Evolutionary conservation across 2,113 vertebrate genomes (phyloP).

Genomic region (Microcebus lehilahytsara): DNA sequence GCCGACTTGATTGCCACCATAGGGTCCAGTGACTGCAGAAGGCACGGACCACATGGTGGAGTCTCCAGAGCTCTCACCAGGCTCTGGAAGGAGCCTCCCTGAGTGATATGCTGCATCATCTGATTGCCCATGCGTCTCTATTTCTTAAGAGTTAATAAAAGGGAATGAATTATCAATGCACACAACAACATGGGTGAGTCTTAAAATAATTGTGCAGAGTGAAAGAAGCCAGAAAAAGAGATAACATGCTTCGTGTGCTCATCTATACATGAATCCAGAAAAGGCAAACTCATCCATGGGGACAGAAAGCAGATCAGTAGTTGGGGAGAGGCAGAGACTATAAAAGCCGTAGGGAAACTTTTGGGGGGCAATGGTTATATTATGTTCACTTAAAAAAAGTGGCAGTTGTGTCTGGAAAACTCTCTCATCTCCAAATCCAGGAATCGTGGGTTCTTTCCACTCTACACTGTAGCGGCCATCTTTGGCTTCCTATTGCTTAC

Average conservation of each 20-base stretch:
- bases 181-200: background rate
- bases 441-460: background rate
- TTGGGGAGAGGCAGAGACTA: background rate
- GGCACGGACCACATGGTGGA: background rate
- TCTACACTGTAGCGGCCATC: background rate
- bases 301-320: background rate
- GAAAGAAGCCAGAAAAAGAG: background rate
- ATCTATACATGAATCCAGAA: background rate
- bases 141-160: constrained; percentile 35
- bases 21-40: background rate
- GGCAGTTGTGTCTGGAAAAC: background rate
- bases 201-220: constrained; percentile 34
- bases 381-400: background rate
- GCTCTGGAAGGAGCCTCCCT: background rate
- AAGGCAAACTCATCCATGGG: background rate
- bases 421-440: background rate
- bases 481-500: background rate
- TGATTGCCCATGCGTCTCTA: background rate
- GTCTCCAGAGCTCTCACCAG: background rate
- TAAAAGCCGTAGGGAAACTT: background rate
- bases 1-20: background rate
- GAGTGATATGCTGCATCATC: background rate
- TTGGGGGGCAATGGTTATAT: background rate
- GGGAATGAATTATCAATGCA: constrained; percentile 17
- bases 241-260: background rate